Evolutionary conservation across 2,888 invertebrate species (phyloP).

Genomic region (Phaonia tiefii): DNA sequence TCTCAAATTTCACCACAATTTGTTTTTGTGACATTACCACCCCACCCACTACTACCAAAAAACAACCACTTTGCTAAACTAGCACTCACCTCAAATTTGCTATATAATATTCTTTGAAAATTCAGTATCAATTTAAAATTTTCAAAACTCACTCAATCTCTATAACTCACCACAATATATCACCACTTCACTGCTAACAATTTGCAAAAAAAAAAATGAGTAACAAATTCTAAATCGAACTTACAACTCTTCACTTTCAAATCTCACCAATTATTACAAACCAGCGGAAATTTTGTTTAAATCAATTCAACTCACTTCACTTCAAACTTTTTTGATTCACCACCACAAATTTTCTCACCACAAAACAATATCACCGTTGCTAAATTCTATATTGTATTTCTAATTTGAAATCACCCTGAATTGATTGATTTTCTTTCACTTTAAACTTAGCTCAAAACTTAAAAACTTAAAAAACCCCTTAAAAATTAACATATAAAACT

Average conservation of each 20-base stretch:
- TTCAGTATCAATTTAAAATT: slow-evolving; percentile 29
- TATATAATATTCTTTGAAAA: slow-evolving; percentile 23
- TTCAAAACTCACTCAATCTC: slow-evolving; percentile 53
- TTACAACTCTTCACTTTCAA: slow-evolving; percentile 18
- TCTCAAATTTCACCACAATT: slow-evolving; percentile 29
- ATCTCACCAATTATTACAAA: slow-evolving; percentile 25
- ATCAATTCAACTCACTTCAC: slow-evolving; percentile 25
- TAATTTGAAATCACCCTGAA: slow-evolving; percentile 51
- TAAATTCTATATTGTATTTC: slow-evolving; percentile 49
- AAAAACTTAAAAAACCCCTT: slow-evolving; percentile 45
- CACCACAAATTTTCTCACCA: slow-evolving; percentile 62
- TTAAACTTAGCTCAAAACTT: slow-evolving; percentile 49
- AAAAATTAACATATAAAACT: slow-evolving; percentile 67
- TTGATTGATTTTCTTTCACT: slow-evolving; percentile 47
- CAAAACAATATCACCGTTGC: slow-evolving; percentile 60
- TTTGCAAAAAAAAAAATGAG: slow-evolving; percentile 17
- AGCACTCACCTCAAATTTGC: slow-evolving; percentile 45
- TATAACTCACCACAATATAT: slow-evolving; percentile 50
- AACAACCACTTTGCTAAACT: slow-evolving; percentile 42
- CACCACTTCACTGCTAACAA: slow-evolving; percentile 31
- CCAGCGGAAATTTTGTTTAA: not conserved
- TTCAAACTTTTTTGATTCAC: slow-evolving; percentile 47
- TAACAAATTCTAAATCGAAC: slow-evolving; percentile 14
- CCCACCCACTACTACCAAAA: slow-evolving; percentile 52
- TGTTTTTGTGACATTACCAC: slow-evolving; percentile 52